Base-by-base conservation (phyloP, 1,140 invertebrate genomes). In the Globodera ellingtonae region DNA sequence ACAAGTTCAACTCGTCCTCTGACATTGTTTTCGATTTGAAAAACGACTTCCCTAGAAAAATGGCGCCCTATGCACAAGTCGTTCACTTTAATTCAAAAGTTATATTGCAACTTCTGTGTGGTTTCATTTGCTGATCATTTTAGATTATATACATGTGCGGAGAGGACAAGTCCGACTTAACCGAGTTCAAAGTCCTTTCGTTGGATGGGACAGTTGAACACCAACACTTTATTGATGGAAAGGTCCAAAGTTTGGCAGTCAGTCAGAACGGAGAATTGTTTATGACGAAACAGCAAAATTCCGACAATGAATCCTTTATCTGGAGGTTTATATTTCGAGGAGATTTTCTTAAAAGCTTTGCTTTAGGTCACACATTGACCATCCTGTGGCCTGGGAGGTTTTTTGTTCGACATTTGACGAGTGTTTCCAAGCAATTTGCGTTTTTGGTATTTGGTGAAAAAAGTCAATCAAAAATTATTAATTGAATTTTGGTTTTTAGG, bases 11-110 rank as follows among this genome's bases (percentile, higher is more conserved):
- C 70, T 59, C 83, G 44, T 47, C 75, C 24, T 67, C 74, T 50
- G 74, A 73, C 24, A 78, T 88, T 0, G 48, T 87, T 10, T 86
- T 83, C 65, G 81, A 88, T 56, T 73, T 71, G 1, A 89, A 88
- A 66, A 89, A 89, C 66, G 65, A 72, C 4, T 89, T 86, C 62
- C 86, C 88, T 18, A 88, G 88, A 74, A 89, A 89, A 67, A 89
- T 89, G 78, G 87, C 85, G 5, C 76, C 87, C 8, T 89, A 84
- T 77, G 75, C 82, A 59, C 88, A 89, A 79, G 87, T 89, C 21
- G 7, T 87, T 48, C 71, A 52, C 35, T 74, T 82, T 59, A 74
- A 87, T 52, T 71, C 86, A 66, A 87, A 86, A 78, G 87, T 88
- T 46, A 2, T 35, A 35, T 35, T 35, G 35, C 35, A 35, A 35